These are phyloP conservation scores for Ptiloglossa arizonensis DNA, from an alignment of 1,140 invertebrate species.

Conservation along the genomic window DNA sequence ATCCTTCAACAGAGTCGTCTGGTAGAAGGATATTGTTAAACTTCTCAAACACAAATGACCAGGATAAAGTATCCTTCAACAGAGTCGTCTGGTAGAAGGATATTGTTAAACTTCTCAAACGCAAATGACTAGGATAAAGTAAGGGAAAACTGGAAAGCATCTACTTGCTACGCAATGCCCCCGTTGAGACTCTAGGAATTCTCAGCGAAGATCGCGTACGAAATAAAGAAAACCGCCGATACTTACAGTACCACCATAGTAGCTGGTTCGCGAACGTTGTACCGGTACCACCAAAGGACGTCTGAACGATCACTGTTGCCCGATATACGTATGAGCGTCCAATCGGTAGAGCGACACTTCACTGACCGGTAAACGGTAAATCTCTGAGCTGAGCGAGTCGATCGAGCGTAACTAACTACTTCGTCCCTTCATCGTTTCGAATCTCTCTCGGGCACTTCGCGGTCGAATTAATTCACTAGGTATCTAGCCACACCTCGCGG, in stretches of 20 bases:
- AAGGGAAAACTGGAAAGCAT: too few species aligned
- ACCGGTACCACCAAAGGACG: slow-evolving; percentile 26
- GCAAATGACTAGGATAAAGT: too few species aligned
- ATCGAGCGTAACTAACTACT: slow-evolving; percentile 5
- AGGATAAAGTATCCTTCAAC: too few species aligned
- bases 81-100: too few species aligned
- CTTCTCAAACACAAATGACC: too few species aligned
- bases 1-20: too few species aligned
- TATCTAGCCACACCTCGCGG: background rate
- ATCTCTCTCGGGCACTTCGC: background rate
- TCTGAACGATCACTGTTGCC: background rate
- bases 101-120: too few species aligned
- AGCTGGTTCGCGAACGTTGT: slow-evolving; percentile 60
- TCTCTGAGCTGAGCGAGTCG: too few species aligned
- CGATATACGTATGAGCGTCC: background rate
- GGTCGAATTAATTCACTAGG: background rate
- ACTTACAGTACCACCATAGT: slow-evolving; percentile 81
- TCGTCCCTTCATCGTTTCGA: slow-evolving; percentile 2
- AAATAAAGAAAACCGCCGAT: slow-evolving; percentile 27
- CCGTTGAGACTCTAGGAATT: too few species aligned
- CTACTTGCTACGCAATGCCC: too few species aligned
- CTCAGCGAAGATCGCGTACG: too few species aligned
- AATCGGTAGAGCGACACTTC: slow-evolving; percentile 32
- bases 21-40: too few species aligned
- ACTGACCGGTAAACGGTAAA: slow-evolving; percentile 32